These are phyloP conservation scores for Gobionotothen gibberifrons DNA, from an alignment of 2,797 vertebrate species.

Conservation along the genomic window DNA sequence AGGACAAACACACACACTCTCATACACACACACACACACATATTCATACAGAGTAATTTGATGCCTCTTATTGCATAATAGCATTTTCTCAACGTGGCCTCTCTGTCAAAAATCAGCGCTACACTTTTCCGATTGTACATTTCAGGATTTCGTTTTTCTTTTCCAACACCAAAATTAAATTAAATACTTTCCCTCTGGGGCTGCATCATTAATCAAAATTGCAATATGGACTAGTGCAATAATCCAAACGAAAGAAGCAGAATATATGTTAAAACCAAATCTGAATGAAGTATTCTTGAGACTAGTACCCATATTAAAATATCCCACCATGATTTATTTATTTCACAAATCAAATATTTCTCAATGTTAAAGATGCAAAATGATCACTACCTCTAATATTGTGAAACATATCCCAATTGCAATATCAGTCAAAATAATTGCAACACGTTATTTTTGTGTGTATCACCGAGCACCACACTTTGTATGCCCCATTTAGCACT, in stretches of 20 bases:
- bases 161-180: neutral
- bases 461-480: constrained; percentile 1
- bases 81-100: constrained; percentile 28
- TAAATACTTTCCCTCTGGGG: neutral
- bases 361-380: too few species aligned
- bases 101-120: constrained; percentile 6
- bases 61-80: constrained; percentile 36
- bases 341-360: too few species aligned
- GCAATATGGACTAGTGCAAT: too few species aligned
- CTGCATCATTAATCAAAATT: too few species aligned
- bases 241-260: too few species aligned
- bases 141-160: constrained; percentile 6
- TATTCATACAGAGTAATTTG: constrained; percentile 11
- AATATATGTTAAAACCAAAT: too few species aligned
- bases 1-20: constrained; percentile 63
- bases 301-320: too few species aligned
- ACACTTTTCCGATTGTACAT: neutral
- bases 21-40: constrained; percentile 2
- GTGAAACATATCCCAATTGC: too few species aligned
- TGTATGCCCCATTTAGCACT: constrained; percentile 86
- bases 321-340: too few species aligned
- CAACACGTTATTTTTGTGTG: neutral
- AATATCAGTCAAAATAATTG: too few species aligned
- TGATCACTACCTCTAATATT: too few species aligned
- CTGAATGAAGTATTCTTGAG: too few species aligned